Percentiles rank a stretch among this genome's conserved stretches.
These are phyloP conservation scores for Neoascia interrupta DNA, from an alignment of 2,888 invertebrate species.

Conservation along the genomic window DNA sequence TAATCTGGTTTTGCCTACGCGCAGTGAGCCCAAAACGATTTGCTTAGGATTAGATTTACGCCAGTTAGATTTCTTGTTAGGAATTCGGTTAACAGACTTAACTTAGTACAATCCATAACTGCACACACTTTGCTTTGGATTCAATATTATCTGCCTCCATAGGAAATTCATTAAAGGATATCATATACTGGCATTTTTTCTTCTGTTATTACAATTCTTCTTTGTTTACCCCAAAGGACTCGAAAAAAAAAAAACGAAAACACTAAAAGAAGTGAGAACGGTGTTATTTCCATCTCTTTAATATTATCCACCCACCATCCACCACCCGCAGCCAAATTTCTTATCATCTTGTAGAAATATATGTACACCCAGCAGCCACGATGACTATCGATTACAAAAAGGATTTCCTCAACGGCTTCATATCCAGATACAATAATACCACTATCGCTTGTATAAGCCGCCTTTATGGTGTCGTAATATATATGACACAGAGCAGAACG, in stretches of 20 bases:
- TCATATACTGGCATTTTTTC: constrained; percentile 45
- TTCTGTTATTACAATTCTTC: too few relatives aligned
- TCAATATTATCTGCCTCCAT: constrained; percentile 17
- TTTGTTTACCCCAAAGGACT: too few relatives aligned
- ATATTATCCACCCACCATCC: constrained; percentile 22
- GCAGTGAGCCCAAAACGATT: too few relatives aligned
- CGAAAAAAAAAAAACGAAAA: too few relatives aligned
- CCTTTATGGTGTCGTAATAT: constrained; percentile 12
- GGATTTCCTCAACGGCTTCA: constrained; percentile 45
- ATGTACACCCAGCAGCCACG: constrained; percentile 13
- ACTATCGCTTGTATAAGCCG: constrained; percentile 5
- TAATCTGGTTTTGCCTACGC: too few relatives aligned
- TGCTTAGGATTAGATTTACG: too few relatives aligned
- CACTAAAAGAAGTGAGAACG: constrained; percentile 9
- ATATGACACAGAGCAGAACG: not conserved
- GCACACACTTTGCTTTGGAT: too few relatives aligned
- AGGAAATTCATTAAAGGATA: constrained; percentile 53
- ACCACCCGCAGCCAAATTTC: constrained; percentile 32
- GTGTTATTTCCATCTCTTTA: constrained; percentile 32
- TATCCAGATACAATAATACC: constrained; percentile 34
- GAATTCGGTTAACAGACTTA: too few relatives aligned
- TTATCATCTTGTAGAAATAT: constrained; percentile 34
- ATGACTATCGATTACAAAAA: constrained; percentile 43
- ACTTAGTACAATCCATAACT: too few relatives aligned
- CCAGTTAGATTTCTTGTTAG: too few relatives aligned